phyloP scores from a whole-genome alignment of 1,140 invertebrate species.

The Heliconius nattereri region DNA sequence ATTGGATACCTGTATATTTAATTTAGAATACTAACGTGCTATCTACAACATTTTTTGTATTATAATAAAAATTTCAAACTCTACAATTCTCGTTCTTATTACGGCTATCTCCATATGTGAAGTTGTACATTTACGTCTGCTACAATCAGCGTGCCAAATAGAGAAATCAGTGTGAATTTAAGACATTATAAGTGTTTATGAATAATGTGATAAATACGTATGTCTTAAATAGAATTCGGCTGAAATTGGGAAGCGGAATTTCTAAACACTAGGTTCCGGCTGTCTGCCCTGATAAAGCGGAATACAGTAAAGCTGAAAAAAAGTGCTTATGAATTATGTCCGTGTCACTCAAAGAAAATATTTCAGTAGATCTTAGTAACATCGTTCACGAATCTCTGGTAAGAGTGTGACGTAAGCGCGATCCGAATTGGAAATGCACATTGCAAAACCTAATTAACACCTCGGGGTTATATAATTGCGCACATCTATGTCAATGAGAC shows the following conservation, averaged over 20 bases:
- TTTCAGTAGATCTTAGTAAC: constrained; percentile 29
- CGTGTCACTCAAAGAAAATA: constrained; percentile 29
- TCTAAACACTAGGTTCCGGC: too few species aligned
- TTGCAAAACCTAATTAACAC: constrained; percentile 49
- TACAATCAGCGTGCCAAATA: constrained; percentile 8
- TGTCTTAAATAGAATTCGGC: too few species aligned
- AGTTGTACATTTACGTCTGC: background rate
- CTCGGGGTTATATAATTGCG: constrained; percentile 42
- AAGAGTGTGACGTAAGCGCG: constrained; percentile 39
- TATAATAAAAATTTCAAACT: background rate
- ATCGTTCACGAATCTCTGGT: constrained; percentile 28
- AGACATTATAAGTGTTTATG: background rate
- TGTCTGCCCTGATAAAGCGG: too few species aligned
- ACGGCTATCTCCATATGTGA: background rate
- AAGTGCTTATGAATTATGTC: constrained; percentile 26
- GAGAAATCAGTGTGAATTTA: background rate
- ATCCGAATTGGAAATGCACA: constrained; percentile 47
- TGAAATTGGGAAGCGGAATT: too few species aligned
- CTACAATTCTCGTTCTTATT: background rate
- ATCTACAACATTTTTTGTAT: background rate
- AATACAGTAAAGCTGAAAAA: background rate
- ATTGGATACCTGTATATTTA: background rate
- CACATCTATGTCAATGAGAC: constrained; percentile 63
- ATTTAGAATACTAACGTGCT: background rate
- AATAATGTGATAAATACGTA: too few species aligned